These are phyloP conservation scores for Tachypleus tridentatus DNA, from an alignment of 1,140 invertebrate species.

Conservation along the genomic window DNA sequence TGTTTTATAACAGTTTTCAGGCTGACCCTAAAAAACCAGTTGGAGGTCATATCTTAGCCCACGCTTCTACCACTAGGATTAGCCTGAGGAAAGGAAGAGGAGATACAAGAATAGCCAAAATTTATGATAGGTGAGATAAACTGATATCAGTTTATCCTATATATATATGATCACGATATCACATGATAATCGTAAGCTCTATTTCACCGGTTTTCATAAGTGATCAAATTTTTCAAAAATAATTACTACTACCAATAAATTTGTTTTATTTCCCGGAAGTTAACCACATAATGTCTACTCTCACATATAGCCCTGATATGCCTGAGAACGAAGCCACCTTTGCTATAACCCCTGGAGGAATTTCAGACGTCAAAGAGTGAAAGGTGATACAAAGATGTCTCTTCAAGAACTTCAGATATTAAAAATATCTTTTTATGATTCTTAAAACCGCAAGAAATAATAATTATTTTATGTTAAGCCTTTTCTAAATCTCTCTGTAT, in stretches of 20 bases:
- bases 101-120: conserved; percentile 61
- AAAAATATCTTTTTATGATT: too few species aligned
- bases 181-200: too few species aligned
- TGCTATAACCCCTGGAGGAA: conserved; percentile 58
- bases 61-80: conserved; percentile 64
- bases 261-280: conserved; percentile 5
- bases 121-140: conserved; percentile 51
- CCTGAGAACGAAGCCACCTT: conserved; percentile 67
- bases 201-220: too few species aligned
- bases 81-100: conserved; percentile 57
- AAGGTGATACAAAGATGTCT: neutral
- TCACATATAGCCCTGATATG: conserved; percentile 51
- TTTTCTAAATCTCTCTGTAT: too few species aligned
- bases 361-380: conserved; percentile 51
- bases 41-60: conserved; percentile 67
- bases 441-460: too few species aligned
- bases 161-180: too few species aligned
- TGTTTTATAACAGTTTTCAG: conserved; percentile 35
- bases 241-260: neutral
- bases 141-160: neutral
- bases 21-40: conserved; percentile 69
- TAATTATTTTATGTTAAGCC: too few species aligned
- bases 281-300: conserved; percentile 9
- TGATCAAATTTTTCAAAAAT: too few species aligned
- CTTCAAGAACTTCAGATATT: too few species aligned